Percentiles rank a stretch among this genome's conserved stretches.
Evolutionary conservation across 2,888 invertebrate species (phyloP).

Genomic region (Nebria brevicollis): DNA sequence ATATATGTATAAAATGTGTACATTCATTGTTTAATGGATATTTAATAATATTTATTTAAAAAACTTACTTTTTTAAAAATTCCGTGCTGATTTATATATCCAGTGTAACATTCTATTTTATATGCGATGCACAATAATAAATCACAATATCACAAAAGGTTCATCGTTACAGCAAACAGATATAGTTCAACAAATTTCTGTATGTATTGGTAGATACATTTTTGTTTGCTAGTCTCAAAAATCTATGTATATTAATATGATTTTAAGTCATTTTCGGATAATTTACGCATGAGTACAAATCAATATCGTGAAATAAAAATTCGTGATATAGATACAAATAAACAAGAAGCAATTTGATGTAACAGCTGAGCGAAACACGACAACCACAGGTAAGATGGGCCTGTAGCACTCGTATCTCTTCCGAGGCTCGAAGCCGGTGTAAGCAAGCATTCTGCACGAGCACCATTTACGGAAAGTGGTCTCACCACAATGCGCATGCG

Average conservation of each 20-base stretch:
- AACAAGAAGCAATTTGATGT: neutral
- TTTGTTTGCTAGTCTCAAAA: neutral
- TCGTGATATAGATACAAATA: neutral
- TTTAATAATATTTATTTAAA: neutral
- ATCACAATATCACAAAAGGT: constrained; percentile 31
- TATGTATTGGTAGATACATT: neutral
- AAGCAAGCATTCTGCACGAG: neutral
- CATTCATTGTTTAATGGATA: too few species aligned
- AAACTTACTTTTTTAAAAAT: constrained; percentile 44
- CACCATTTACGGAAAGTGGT: constrained; percentile 34
- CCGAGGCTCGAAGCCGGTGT: neutral
- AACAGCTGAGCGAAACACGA: constrained; percentile 13
- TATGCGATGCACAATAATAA: constrained; percentile 39
- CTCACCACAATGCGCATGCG: constrained; percentile 21
- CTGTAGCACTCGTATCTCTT: neutral
- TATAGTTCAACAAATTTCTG: neutral
- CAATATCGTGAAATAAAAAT: neutral
- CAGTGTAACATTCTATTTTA: constrained; percentile 41
- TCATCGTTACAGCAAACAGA: constrained; percentile 14
- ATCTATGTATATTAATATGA: neutral
- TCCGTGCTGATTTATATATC: constrained; percentile 42
- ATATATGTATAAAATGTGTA: too few species aligned
- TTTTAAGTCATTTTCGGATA: constrained; percentile 4
- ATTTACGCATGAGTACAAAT: neutral
- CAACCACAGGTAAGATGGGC: neutral